Conservation (phyloP, 2,113 vertebrate species). For the Misgurnus anguillicaudatus region DNA sequence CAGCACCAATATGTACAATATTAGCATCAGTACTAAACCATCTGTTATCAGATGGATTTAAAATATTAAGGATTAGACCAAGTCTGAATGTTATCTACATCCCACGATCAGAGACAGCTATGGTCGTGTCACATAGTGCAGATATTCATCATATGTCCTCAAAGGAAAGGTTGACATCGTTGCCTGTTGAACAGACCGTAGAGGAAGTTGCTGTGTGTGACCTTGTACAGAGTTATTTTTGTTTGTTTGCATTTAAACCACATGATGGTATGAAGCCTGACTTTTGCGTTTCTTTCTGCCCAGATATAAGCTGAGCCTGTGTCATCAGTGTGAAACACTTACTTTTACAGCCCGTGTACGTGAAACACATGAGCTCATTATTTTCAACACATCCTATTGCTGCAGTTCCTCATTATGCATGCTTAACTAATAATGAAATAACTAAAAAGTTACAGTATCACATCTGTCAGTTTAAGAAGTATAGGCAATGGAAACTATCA, state of each 20-base stretch:
- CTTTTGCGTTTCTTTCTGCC: conserved; percentile 35
- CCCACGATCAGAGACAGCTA: too few species aligned
- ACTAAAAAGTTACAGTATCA: neutral
- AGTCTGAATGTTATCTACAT: too few species aligned
- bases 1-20: too few species aligned
- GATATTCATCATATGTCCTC: too few species aligned
- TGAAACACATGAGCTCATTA: conserved; percentile 25
- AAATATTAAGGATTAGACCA: too few species aligned
- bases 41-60: too few species aligned
- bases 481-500: neutral
- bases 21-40: too few species aligned
- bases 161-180: too few species aligned
- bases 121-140: too few species aligned
- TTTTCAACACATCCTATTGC: conserved; percentile 42
- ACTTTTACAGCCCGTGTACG: neutral
- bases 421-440: neutral
- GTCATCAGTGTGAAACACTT: neutral
- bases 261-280: conserved; percentile 61
- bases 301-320: neutral
- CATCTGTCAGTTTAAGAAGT: neutral
- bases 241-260: conserved; percentile 44
- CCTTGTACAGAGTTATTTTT: conserved; percentile 60
- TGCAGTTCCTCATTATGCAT: conserved; percentile 35
- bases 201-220: conserved; percentile 36
- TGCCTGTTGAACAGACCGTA: neutral